Percentiles rank a stretch among this genome's conserved stretches.
Conservation (phyloP, 2,888 invertebrate genomes). For the Ochlodes sylvanus region DNA sequence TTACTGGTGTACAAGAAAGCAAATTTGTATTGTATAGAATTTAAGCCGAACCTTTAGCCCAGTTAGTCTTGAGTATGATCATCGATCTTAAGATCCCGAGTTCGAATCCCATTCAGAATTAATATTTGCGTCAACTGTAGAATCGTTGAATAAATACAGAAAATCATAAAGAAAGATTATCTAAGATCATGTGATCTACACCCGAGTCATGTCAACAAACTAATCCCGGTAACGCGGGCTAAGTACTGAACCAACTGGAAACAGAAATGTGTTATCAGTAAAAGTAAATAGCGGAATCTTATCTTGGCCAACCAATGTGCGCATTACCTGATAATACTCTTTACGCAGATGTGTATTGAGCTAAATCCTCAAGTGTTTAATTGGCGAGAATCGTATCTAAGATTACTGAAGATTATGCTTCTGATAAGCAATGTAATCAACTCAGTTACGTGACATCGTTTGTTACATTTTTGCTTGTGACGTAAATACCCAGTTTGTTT, state of each 20-base stretch:
- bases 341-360: conserved; percentile 22
- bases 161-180: not conserved
- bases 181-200: conserved; percentile 12
- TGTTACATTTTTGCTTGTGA: not conserved
- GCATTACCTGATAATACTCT: conserved; percentile 30
- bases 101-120: not conserved
- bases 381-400: conserved; percentile 23
- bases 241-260: conserved; percentile 28
- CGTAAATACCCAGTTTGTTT: not conserved
- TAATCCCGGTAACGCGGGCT: not conserved
- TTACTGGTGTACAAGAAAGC: not conserved
- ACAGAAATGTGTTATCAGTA: conserved; percentile 26
- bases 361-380: conserved; percentile 34
- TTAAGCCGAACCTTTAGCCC: not conserved
- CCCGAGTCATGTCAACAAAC: conserved; percentile 13
- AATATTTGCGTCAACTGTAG: not conserved
- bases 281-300: conserved; percentile 29
- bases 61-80: not conserved
- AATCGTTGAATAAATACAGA: not conserved
- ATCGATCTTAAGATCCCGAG: not conserved
- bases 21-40: conserved; percentile 4
- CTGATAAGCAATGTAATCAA: conserved; percentile 14
- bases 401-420: conserved; percentile 18
- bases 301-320: conserved; percentile 30
- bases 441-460: not conserved